Evolutionary conservation across 2,888 invertebrate species (phyloP), one percentile per base, ranked within the genome.

Genomic region (Neoaliturus tenellus): DNA sequence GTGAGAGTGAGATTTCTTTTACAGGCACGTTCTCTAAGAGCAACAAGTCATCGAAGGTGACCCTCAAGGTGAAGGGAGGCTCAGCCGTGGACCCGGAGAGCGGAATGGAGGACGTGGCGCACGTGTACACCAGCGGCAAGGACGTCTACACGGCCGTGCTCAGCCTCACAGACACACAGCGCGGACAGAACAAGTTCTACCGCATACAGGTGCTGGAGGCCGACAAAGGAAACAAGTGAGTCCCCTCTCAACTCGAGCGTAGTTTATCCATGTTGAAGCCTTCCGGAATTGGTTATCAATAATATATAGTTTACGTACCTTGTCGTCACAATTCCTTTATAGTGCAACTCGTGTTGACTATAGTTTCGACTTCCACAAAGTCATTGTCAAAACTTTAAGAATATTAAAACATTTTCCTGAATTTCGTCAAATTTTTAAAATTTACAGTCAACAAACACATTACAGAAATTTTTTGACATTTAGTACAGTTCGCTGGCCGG

Each of bases 71-170:
- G 23, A 97, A 97, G 90, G 95, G 94, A 82, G 99, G 98, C 0
- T 94, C 95, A 0, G 97, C 97, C 0, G 98, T 99, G 0, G 99
- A 99, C 91, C 98, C 98, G 0, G 97, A 97, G 48, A 97, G 97
- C 25, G 95, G 94, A 0, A 90, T 98, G 12, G 95, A 94, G 83
- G 94, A 96, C 87, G 90, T 90, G 2, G 95, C 97, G 0, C 98
- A 98, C 90, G 96, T 98, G 31, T 95, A 95, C 90, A 90, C 91
- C 85, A 89, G 89, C 0, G 89, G 91, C 0, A 92, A 93, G 41
- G 92, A 92, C 33, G 94, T 95, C 87, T 98, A 94, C 90, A 95
- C 94, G n/a, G 95, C 93, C 35, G 96, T 97, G 0, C 93, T 99
- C 4, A 96, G 96, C 14, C 91, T 95, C 86, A 97, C 98, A 0